Percentiles rank a stretch among this genome's conserved stretches.
Evolutionary conservation across 2,888 invertebrate genomes (phyloP).

Genomic region (Cataglyphis livida): DNA sequence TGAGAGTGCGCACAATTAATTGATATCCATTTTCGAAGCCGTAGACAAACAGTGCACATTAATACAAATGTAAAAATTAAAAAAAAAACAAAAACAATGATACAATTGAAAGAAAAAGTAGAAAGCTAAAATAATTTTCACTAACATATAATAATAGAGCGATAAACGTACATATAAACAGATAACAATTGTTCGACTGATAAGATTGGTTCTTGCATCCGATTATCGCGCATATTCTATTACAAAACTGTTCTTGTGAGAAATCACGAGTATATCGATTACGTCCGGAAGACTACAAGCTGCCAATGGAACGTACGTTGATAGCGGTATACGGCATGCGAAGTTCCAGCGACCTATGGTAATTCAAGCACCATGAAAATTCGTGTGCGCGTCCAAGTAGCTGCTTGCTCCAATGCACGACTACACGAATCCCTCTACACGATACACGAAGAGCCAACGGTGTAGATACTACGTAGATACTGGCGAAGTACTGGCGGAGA

Average conservation of each 20-base stretch:
- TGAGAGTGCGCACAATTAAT: not conserved
- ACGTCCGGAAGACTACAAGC: not conserved
- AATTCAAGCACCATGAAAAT: constrained; percentile 45
- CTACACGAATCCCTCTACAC: constrained; percentile 17
- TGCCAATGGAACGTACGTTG: not conserved
- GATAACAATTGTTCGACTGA: not conserved
- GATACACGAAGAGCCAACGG: constrained; percentile 13
- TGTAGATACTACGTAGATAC: constrained; percentile 21
- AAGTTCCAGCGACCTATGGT: constrained; percentile 47
- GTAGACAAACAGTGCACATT: constrained; percentile 9
- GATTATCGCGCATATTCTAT: not conserved
- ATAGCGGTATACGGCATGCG: not conserved
- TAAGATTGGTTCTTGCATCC: not conserved
- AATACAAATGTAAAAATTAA: constrained; percentile 6
- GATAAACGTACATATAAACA: not conserved
- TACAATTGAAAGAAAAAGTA: not conserved
- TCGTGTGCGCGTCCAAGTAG: constrained; percentile 32
- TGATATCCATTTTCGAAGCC: constrained; percentile 26
- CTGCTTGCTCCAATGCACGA: constrained; percentile 34
- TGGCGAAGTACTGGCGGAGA: constrained; percentile 28
- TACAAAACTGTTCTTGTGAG: not conserved
- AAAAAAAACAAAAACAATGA: constrained; percentile 11
- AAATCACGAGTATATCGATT: not conserved
- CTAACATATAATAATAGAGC: not conserved
- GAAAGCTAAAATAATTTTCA: not conserved